Conservation (phyloP, 35 echinoderm and acorn worm genomes). For the Ophioderma brevispina region DNA sequence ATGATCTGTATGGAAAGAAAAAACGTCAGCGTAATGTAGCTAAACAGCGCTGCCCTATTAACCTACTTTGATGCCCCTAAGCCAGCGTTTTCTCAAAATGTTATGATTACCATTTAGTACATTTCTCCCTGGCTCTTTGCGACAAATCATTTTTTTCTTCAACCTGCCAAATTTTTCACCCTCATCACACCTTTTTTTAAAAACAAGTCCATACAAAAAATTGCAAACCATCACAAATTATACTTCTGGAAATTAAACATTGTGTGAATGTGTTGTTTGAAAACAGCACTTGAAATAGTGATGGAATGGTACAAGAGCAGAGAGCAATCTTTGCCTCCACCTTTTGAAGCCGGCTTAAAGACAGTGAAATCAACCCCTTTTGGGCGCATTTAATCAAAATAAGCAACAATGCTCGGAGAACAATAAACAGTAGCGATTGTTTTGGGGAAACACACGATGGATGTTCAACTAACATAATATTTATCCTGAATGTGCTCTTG, state of each 20-base stretch:
- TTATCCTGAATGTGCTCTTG: not conserved
- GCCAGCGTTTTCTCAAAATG: not conserved
- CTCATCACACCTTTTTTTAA: not conserved
- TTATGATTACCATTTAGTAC: not conserved
- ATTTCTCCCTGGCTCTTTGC: too few relatives aligned
- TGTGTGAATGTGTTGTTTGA: not conserved
- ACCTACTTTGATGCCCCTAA: not conserved
- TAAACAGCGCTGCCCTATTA: not conserved
- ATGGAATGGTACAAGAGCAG: not conserved
- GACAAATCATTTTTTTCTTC: too few relatives aligned
- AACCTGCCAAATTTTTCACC: not conserved
- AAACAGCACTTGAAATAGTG: not conserved
- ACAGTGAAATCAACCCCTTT: not conserved
- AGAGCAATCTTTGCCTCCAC: not conserved
- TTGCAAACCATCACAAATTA: not conserved
- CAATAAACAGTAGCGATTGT: not conserved
- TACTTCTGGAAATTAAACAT: not conserved
- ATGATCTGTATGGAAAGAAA: not conserved
- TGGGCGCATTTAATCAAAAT: not conserved
- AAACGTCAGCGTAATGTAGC: not conserved
- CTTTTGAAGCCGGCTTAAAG: too few relatives aligned
- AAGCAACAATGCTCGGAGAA: not conserved
- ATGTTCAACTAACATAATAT: conserved; percentile 9
- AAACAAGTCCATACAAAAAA: not conserved
- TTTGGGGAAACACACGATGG: not conserved